Evolutionary conservation across 2,888 invertebrate species (phyloP), one percentile per base, ranked within the genome.

Genomic region (Tenthredo notha): DNA sequence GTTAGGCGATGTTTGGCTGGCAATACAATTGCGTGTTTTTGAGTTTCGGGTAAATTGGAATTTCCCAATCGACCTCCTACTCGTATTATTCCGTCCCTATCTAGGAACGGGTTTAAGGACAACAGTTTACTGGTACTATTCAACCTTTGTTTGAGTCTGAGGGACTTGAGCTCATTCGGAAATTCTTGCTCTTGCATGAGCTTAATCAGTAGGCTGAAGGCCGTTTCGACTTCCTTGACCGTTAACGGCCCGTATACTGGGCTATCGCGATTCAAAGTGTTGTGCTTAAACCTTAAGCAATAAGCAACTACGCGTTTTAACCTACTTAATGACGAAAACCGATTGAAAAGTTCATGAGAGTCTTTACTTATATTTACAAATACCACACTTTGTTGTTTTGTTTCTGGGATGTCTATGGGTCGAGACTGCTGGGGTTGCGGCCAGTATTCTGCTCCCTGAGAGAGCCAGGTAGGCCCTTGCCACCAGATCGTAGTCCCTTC

Each of bases 21-120:
- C 37, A 91, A 67, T n/a, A 91, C 74, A 10, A 89, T 87, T 7
- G 89, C 90, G 87, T 89, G 89, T 82, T 87, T 89, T 72, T 87
- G 85, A 25, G 88, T 87, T 58, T 86, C 88, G 9, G 87, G 85
- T 6, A 90, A 43, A 10, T 85, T 47, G 15, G 90, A 86, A 72
- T 88, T 86, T 37, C 85, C 72, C 1, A 91, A 80, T 3, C 90
- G 86, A 40, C 91, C 90, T 54, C 91, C 91, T 47, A 90, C 91
- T 84, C 90, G 86, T 50, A 91, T 85, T 29, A 89, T 70, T 21
- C 86, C 87, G 47, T 87, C 67, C n/a, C 77, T 12, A 82, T 89
- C 88, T 9, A 89, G n/a, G 78, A 88, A 89, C 10, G 88, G 88
- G 67, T 84, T 80, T 40, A 90, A 78, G 4, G 74, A 65, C 6